Conservation (phyloP, 2,113 vertebrate genomes). For the Centrocercus urophasianus region DNA sequence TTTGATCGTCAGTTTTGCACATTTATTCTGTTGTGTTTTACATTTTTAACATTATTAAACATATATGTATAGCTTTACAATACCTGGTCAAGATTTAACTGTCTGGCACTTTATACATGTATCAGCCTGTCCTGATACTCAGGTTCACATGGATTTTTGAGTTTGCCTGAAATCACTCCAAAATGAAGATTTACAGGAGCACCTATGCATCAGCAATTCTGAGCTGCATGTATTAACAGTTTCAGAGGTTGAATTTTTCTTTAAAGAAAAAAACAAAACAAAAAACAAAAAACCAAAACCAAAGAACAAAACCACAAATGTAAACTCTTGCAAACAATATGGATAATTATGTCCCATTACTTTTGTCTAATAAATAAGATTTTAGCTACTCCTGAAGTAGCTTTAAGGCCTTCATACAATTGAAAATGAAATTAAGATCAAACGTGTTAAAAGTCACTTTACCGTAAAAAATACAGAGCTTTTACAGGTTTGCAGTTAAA, state of each 20-base stretch:
- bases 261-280: constrained; percentile 42
- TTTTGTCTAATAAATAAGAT: constrained; percentile 80
- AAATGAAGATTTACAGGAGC: constrained; percentile 69
- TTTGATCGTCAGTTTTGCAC: constrained; percentile 67
- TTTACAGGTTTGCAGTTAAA: constrained; percentile 79
- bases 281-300: too few relatives aligned
- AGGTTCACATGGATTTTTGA: constrained; percentile 31
- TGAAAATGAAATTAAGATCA: constrained; percentile 73
- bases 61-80: constrained; percentile 80
- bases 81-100: constrained; percentile 74
- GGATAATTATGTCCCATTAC: constrained; percentile 69
- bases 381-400: constrained; percentile 77
- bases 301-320: constrained; percentile 37
- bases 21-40: constrained; percentile 75
- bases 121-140: constrained; percentile 62
- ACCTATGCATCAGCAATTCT: constrained; percentile 56
- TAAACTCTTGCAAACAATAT: constrained; percentile 72
- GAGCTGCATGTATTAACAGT: constrained; percentile 30
- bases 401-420: constrained; percentile 85
- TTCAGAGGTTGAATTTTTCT: constrained; percentile 69
- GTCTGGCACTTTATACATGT: constrained; percentile 76
- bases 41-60: constrained; percentile 79
- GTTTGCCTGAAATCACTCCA: constrained; percentile 55
- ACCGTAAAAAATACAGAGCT: constrained; percentile 81
- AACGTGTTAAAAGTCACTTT: constrained; percentile 80